phyloP scores from a whole-genome alignment of 2,888 invertebrate genomes.

The Lamellibrachia satsuma region DNA sequence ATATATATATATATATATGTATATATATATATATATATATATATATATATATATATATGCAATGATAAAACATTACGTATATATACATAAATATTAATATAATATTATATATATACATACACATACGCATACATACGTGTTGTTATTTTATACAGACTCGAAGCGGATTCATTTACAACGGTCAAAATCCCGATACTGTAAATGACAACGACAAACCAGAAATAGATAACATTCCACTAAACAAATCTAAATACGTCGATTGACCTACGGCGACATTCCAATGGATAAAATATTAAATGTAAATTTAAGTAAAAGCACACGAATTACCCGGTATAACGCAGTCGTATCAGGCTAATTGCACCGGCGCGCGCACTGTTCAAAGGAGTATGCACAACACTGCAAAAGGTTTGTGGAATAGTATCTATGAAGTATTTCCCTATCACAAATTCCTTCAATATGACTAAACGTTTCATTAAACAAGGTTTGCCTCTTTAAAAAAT shows the following conservation, averaged over 20 bases:
- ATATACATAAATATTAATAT: too few relatives aligned
- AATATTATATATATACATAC: too few relatives aligned
- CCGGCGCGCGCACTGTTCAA: background rate
- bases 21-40: too few relatives aligned
- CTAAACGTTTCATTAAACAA: background rate
- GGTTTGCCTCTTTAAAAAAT: background rate
- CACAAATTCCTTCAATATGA: background rate
- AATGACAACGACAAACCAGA: background rate
- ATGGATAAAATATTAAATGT: background rate
- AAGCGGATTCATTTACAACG: background rate
- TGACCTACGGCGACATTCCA: background rate
- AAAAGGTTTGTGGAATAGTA: background rate
- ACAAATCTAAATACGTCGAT: too few relatives aligned
- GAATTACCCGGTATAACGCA: background rate
- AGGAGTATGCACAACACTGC: background rate
- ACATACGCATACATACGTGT: too few relatives aligned
- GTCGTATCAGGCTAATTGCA: background rate
- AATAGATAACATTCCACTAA: background rate
- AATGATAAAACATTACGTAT: too few relatives aligned
- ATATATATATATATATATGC: too few relatives aligned
- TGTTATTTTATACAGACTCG: background rate
- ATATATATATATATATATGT: too few relatives aligned
- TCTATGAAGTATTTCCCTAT: background rate
- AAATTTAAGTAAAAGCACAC: background rate
- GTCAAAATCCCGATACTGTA: background rate